A percentile compares a stretch with the other conserved stretches of the same genome.
phyloP scores from a whole-genome alignment of 2,113 vertebrate species.

The Phyllostomus discolor region DNA sequence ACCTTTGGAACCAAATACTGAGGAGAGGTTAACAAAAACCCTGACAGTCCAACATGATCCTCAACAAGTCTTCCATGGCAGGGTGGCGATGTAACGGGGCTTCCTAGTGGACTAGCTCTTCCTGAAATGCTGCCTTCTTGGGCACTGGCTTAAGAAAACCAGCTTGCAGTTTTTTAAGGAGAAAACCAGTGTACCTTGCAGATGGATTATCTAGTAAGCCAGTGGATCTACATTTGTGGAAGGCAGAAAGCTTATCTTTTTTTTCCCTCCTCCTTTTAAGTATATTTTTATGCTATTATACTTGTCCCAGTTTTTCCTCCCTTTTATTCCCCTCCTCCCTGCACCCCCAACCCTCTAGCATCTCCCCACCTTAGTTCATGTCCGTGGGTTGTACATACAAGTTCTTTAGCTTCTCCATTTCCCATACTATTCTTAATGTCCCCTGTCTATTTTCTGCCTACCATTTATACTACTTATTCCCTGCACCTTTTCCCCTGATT shows the following conservation, averaged over 20 bases:
- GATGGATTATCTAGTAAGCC: not conserved
- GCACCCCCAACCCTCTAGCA: too few relatives aligned
- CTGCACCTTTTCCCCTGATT: too few relatives aligned
- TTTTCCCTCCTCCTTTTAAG: too few relatives aligned
- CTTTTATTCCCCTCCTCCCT: too few relatives aligned
- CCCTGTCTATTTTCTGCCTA: too few relatives aligned
- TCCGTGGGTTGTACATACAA: too few relatives aligned
- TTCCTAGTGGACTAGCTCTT: not conserved
- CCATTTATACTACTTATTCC: too few relatives aligned
- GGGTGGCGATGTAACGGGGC: not conserved
- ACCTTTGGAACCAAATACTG: not conserved
- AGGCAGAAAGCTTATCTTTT: not conserved
- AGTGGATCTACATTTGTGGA: not conserved
- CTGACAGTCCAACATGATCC: not conserved
- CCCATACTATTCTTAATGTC: too few relatives aligned
- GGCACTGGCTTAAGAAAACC: not conserved
- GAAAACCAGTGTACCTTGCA: not conserved
- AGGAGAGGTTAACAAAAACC: not conserved
- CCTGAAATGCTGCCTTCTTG: not conserved
- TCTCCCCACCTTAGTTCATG: too few relatives aligned
- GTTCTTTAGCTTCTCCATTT: too few relatives aligned
- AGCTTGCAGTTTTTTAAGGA: not conserved
- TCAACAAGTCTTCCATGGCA: not conserved
- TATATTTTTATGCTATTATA: too few relatives aligned
- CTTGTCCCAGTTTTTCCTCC: too few relatives aligned